Base-by-base conservation (phyloP, 2,113 vertebrate genomes). In the Hepsetus odoe region DNA sequence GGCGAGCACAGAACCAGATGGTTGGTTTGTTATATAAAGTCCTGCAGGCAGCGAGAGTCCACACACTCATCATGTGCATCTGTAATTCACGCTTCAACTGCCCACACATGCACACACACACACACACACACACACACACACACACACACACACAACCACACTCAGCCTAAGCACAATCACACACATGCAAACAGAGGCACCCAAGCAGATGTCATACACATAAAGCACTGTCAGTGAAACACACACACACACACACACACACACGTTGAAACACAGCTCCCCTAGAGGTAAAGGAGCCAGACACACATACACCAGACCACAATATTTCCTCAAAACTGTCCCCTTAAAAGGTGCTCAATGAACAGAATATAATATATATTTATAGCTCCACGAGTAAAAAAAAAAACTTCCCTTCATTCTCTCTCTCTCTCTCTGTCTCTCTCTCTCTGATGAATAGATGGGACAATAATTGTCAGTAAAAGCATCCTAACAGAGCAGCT, bases 401-500 rank as follows among this genome's bases (percentile, higher is more conserved):
- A 61, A 65, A 18, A 42, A 11, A 12, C 13, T 42, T 53, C 59
- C 35, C 49, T 33, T 62, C n/a, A n/a, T n/a, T 59, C 53, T 33
- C 46, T 12, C 51, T 24, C 18, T 53, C n/a, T n/a, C 44, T 59
- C 26, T 14, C 12, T 69, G 35, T 73, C 33, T 28, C n/a, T 58
- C 61, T n/a, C 14, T 20, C 62, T 64, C 51, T 51, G 22, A 77
- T 81, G 59, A 86, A 87, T 85, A 87, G 72, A 86, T 64, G 74
- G 84, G 84, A 91, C 85, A 88, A 92, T 89, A 90, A 90, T 90
- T 86, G 85, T 79, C 44, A 18, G 84, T 88, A 84, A 91, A 91
- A 92, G 90, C 85, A 90, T 90, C 87, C 90, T 87, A 91, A 88
- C 84, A 79, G 83, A 88, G 86, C 86, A 83, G 86, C 89, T 82